Conservation (phyloP, 2,113 vertebrate species). For the Pardalotus punctatus region DNA sequence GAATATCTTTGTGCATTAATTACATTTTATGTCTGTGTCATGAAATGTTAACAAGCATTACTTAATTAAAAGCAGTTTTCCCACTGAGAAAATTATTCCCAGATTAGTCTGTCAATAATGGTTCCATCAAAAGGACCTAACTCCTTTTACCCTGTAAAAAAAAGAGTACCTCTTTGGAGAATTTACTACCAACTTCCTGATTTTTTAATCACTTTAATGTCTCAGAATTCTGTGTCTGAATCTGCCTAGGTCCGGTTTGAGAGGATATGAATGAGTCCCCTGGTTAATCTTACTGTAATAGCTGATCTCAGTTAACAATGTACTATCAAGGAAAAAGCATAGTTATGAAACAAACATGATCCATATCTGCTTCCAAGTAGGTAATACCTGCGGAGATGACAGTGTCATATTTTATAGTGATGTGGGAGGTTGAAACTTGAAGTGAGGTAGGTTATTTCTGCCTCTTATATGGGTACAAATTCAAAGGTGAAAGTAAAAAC, state of each 20-base stretch:
- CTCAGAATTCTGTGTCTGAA: background rate
- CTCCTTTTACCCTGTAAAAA: background rate
- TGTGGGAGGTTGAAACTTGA: background rate
- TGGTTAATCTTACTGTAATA: background rate
- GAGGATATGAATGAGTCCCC: background rate
- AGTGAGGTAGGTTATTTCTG: background rate
- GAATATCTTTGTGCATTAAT: conserved; percentile 12
- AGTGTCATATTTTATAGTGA: background rate
- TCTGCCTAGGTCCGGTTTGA: background rate
- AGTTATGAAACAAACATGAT: background rate
- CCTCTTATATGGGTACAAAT: background rate
- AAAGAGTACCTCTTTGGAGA: background rate
- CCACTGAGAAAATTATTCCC: conserved; percentile 18
- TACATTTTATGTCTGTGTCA: background rate
- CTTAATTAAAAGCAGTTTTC: conserved; percentile 38
- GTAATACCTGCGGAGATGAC: background rate
- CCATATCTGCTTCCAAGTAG: background rate
- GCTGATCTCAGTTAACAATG: background rate
- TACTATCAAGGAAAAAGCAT: background rate
- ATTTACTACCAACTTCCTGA: background rate
- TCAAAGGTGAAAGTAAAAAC: background rate
- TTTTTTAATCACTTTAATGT: background rate
- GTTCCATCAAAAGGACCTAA: background rate
- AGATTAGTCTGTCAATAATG: background rate
- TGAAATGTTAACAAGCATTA: background rate